Evolutionary conservation across 2,113 vertebrate genomes (phyloP).

Genomic region (Oryctolagus cuniculus): mOryCun1.1 NC_091453.1:83708001-83708500

Average conservation of each 20-base stretch:
- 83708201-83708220: slow-evolving; percentile 43
- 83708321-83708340: not conserved
- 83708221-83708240: not conserved
- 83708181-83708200: not conserved
- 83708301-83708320: not conserved
- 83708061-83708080: not conserved
- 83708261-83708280: not conserved
- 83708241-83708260: not conserved
- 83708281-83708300: not conserved
- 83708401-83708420: no score
- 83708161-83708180: not conserved
- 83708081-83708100: not conserved
- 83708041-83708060: not conserved
- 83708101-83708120: not conserved
- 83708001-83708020: not conserved
- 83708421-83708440: no score
- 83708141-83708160: not conserved
- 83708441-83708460: no score
- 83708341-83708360: not conserved
- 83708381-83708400: no score
- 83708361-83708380: no score
- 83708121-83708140: not conserved
- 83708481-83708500: no score
- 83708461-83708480: no score
- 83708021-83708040: not conserved